These are phyloP conservation scores for Lordiphosa andalusiaca DNA, from an alignment of 2,888 invertebrate species.

Conservation along the genomic window DNA sequence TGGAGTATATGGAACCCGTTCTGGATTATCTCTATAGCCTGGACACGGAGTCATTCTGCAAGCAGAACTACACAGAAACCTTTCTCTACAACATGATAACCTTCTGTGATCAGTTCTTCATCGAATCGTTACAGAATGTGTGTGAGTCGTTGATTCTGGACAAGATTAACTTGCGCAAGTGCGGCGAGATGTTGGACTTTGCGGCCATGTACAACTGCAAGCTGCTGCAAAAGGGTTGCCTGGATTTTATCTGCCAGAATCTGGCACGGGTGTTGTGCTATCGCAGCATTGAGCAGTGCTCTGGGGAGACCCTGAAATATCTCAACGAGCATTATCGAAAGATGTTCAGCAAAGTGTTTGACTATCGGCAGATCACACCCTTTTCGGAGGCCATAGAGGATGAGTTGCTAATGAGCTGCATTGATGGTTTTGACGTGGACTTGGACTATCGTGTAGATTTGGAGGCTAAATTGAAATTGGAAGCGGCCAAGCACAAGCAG, in stretches of 20 bases:
- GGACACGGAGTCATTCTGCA: conserved; percentile 83
- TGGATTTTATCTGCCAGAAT: conserved; percentile 90
- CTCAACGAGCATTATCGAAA: conserved; percentile 86
- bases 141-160: conserved; percentile 86
- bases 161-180: conserved; percentile 87
- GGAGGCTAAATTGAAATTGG: conserved; percentile 41
- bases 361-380: conserved; percentile 86
- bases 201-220: conserved; percentile 88
- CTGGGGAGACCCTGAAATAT: conserved; percentile 83
- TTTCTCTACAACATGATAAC: conserved; percentile 87
- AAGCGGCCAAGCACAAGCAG: conserved; percentile 55
- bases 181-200: conserved; percentile 88
- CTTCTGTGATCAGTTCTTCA: conserved; percentile 90
- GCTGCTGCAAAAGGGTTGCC: conserved; percentile 86
- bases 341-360: conserved; percentile 82
- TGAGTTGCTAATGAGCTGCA: conserved; percentile 81
- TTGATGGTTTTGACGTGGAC: conserved; percentile 81
- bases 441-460: conserved; percentile 81
- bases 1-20: conserved; percentile 83
- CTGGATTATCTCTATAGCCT: conserved; percentile 90
- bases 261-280: conserved; percentile 86
- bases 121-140: conserved; percentile 86
- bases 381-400: conserved; percentile 84
- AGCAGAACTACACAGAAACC: conserved; percentile 85
- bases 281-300: conserved; percentile 84